Evolutionary conservation across 2,113 vertebrate species (phyloP), one percentile per base, ranked within the genome.

Genomic region (Scomber japonicus): DNA sequence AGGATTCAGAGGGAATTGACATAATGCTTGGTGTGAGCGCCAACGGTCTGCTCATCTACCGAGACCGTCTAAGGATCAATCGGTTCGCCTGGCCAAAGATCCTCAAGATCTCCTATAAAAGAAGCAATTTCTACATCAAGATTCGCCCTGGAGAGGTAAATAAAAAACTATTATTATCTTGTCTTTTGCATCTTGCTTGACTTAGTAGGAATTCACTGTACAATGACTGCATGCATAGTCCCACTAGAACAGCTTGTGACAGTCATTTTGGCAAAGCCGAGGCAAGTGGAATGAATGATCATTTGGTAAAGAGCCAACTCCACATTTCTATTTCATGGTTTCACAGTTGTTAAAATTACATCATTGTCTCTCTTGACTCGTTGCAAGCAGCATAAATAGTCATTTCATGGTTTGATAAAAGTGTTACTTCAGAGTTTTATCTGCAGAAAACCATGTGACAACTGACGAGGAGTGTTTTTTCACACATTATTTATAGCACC

Each of bases 111-210:
- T 99, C 98, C 30, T 99, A 99, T 73, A 99, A 99, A 76, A 96
- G 98, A 89, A 99, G 98, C 94, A 99, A 99, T 94, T 99, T 99
- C 93, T 99, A 99, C 92, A 99, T 99, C 93, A 99, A 99, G 94
- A 99, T 99, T 87, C 97, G 98, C 61, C 98, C 98, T 0, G 98
- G 98, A 80, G 98, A 99, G 96, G 98, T 99, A 88, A 81, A 90
- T 87, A 95, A 63, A 27, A 88, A 71, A 35, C 16, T 67, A 46
- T 80, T 67, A 83, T 87, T 59, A 75, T 78, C 61, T 78, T 83
- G 54, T 83, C 7, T 69, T 69, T 83, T 76, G 71, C 75, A 76
- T 82, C 65, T 70, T 81, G 81, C 62, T 70, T 24, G 51, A 69
- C 24, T 53, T 12, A 51, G 5, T 15, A 53, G 48, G 16, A 64